phyloP scores from a whole-genome alignment of 2,888 invertebrate species.

The Lymantria monacha region DNA sequence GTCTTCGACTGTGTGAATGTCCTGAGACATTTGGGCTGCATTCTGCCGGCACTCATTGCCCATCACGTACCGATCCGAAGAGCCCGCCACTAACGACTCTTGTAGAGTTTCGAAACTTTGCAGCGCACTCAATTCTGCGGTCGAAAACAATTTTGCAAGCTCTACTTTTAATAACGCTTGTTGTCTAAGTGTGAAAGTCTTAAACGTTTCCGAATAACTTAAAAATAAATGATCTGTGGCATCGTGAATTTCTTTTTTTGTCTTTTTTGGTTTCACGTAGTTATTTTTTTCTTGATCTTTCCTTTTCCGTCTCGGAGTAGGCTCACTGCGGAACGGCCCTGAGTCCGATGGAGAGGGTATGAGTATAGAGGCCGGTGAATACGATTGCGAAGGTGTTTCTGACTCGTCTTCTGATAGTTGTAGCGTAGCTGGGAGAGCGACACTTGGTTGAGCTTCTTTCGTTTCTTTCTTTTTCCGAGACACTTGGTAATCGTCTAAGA shows the following conservation, averaged over 20 bases:
- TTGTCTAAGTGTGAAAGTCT: constrained; percentile 26
- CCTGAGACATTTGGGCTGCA: background rate
- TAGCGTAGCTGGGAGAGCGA: constrained; percentile 1
- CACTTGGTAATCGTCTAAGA: constrained; percentile 30
- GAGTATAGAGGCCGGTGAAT: constrained; percentile 8
- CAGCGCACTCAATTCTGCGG: constrained; percentile 24
- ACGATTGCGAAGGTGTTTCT: constrained; percentile 7
- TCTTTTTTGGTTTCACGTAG: constrained; percentile 6
- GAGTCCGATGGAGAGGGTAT: constrained; percentile 11
- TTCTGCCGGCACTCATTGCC: background rate
- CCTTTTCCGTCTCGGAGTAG: constrained; percentile 2
- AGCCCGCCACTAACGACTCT: constrained; percentile 8
- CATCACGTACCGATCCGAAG: constrained; percentile 3
- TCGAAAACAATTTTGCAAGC: constrained; percentile 36
- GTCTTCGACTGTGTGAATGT: constrained; percentile 7
- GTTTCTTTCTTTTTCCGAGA: constrained; percentile 11
- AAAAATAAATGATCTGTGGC: constrained; percentile 35
- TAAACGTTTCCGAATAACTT: constrained; percentile 36
- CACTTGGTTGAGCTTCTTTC: constrained; percentile 1
- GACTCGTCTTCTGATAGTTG: constrained; percentile 10
- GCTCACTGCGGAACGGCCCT: constrained; percentile 8
- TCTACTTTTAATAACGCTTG: constrained; percentile 34
- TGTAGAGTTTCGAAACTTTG: constrained; percentile 4
- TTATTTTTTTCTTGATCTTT: constrained; percentile 6
- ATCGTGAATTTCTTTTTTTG: constrained; percentile 16